These are phyloP conservation scores for Chelmon rostratus DNA, from an alignment of 2,797 vertebrate genomes.

Conservation along the genomic window DNA sequence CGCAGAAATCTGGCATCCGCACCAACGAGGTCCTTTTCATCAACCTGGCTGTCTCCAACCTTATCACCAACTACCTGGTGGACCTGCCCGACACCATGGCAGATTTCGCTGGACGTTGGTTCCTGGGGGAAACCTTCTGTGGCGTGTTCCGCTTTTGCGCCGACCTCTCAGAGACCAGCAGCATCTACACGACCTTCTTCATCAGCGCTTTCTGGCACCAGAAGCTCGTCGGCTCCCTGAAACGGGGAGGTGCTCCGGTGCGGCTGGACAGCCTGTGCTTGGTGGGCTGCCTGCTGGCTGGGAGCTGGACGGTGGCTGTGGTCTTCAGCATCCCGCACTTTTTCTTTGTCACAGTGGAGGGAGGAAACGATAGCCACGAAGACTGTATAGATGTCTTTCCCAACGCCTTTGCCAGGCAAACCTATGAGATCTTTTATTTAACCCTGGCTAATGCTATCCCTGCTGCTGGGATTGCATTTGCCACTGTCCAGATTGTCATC, in stretches of 20 bases:
- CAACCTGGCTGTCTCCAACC: slow-evolving; percentile 87
- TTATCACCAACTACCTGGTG: slow-evolving; percentile 87
- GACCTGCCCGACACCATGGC: slow-evolving; percentile 83
- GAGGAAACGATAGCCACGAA: slow-evolving; percentile 53
- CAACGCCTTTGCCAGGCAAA: slow-evolving; percentile 10
- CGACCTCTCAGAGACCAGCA: slow-evolving; percentile 86
- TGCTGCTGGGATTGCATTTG: slow-evolving; percentile 76
- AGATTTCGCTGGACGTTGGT: slow-evolving; percentile 77
- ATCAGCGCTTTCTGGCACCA: slow-evolving; percentile 87
- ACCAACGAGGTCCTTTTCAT: slow-evolving; percentile 85
- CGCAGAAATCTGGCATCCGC: slow-evolving; percentile 65
- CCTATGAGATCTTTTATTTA: slow-evolving; percentile 78
- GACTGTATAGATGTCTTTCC: slow-evolving; percentile 78
- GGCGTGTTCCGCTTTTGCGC: slow-evolving; percentile 78
- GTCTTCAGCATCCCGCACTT: slow-evolving; percentile 80
- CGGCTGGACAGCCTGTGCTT: slow-evolving; percentile 79
- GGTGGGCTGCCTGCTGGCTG: slow-evolving; percentile 70
- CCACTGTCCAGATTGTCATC: slow-evolving; percentile 79
- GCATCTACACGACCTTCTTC: slow-evolving; percentile 86
- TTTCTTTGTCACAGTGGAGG: slow-evolving; percentile 64
- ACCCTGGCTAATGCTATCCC: slow-evolving; percentile 81
- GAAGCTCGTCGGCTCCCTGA: slow-evolving; percentile 86
- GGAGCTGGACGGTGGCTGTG: slow-evolving; percentile 79
- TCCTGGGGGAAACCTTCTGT: slow-evolving; percentile 80
- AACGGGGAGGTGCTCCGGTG: slow-evolving; percentile 77